Conservation (phyloP, 2,888 invertebrate species). For the Pseudococcus longispinus region DNA sequence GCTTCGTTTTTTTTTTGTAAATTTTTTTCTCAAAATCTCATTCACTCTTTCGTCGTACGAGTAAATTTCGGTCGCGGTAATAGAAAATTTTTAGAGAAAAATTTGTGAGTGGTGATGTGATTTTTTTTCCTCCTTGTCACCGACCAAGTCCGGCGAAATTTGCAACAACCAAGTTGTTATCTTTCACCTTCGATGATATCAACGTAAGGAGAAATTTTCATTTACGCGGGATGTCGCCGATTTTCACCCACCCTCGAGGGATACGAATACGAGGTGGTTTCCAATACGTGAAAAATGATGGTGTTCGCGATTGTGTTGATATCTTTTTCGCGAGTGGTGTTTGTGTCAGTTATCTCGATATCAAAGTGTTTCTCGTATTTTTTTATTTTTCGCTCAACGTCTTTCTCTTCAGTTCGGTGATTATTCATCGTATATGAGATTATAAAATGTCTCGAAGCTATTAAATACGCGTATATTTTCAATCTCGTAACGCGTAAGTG, state of each 20-base stretch:
- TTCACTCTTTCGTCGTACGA: neutral
- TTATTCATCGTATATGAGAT: neutral
- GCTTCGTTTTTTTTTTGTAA: neutral
- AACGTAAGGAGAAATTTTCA: neutral
- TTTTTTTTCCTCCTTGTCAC: neutral
- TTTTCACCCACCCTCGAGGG: neutral
- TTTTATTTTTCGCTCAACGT: neutral
- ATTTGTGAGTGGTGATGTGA: neutral
- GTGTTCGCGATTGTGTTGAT: neutral
- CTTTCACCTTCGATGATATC: neutral
- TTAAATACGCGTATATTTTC: slow-evolving; percentile 13
- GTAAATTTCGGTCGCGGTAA: neutral
- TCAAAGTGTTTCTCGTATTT: neutral
- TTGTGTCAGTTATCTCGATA: neutral
- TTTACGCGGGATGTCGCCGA: neutral
- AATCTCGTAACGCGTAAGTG: neutral
- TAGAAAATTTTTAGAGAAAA: neutral
- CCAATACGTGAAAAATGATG: neutral
- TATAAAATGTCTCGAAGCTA: neutral
- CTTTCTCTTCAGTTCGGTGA: neutral
- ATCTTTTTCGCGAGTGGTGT: neutral
- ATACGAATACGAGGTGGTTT: neutral
- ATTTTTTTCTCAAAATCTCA: neutral
- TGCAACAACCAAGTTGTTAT: neutral
- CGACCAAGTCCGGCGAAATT: neutral